These are phyloP conservation scores for Sarcophaga carnaria DNA, from an alignment of 2,888 invertebrate species.

Conservation along the genomic window DNA sequence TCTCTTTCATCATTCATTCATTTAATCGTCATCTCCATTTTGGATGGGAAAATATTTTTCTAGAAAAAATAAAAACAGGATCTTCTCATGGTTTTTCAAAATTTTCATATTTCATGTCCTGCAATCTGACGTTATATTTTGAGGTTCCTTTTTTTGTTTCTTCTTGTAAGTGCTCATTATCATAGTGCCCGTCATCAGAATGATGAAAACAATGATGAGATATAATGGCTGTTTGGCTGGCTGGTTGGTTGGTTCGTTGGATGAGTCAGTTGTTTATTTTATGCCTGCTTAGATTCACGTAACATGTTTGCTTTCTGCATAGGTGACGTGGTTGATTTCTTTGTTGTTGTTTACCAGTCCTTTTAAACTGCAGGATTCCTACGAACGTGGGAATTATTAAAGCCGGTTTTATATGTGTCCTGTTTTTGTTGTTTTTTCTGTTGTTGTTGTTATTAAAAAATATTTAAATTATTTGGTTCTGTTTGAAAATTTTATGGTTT, in stretches of 20 bases:
- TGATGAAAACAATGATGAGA: slow-evolving; percentile 7
- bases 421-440: slow-evolving; percentile 4
- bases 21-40: slow-evolving; percentile 3
- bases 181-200: slow-evolving; percentile 24
- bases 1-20: slow-evolving; percentile 12
- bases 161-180: slow-evolving; percentile 46
- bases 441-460: background rate
- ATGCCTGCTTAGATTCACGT: slow-evolving; percentile 44
- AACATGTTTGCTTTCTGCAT: slow-evolving; percentile 29
- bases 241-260: background rate
- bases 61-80: slow-evolving; percentile 25
- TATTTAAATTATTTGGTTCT: slow-evolving; percentile 43
- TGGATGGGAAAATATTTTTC: slow-evolving; percentile 52
- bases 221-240: background rate
- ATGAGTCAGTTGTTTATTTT: slow-evolving; percentile 63
- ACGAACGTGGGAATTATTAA: slow-evolving; percentile 69
- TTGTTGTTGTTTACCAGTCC: slow-evolving; percentile 2
- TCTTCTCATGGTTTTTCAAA: slow-evolving; percentile 41
- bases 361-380: slow-evolving; percentile 23
- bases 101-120: slow-evolving; percentile 45
- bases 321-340: slow-evolving; percentile 19
- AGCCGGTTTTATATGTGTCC: slow-evolving; percentile 38
- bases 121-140: slow-evolving; percentile 56
- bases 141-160: background rate
- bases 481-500: slow-evolving; percentile 66